Base-by-base conservation (phyloP, 2,888 invertebrate genomes). In the Nomada goodeniana region DNA sequence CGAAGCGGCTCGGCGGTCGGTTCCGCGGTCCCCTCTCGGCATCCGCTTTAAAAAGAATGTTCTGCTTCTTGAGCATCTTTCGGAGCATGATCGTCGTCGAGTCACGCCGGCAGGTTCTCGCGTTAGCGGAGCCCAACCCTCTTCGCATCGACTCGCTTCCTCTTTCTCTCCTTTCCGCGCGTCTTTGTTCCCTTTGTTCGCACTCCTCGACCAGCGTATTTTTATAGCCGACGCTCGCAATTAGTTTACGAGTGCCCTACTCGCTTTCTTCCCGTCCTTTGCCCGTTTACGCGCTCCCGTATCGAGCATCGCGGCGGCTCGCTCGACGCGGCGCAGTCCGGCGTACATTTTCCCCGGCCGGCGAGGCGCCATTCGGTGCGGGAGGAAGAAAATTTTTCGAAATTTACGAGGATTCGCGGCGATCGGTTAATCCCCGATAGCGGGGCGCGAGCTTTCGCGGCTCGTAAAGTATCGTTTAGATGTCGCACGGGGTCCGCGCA, bases 381-480 rank as follows among this genome's bases (percentile, higher is more conserved):
- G 44, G 2, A 18, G 18, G 11, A 60, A 61, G 65, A 23, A 80
- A 73, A 67, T 80, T 55, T 63, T 68, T 42, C 29, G 42, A 79
- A 79, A 76, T 79, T 76, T 64, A 76, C 77, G 79, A 79, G 57
- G 53, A 53, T 23, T 42, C 67, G 57, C 55, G 64, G 53, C 63
- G 60, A 79, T 81, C 86, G 81, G 64, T 78, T 86, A 86, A 86
- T 84, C 87, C 87, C 50, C 29, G 72, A 67, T 72, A 78, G 65
- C 42, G 47, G 26, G 47, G 18, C 15, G n/a, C 52, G 29, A 53
- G 77, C 72, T 68, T 68, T 68, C 72, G 72, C 79, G 69, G 53
- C 64, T 79, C 88, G 86, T 87, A 86, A 87, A 88, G 79, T 72
- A 81, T 76, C 80, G 76, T 76, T 82, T 78, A 61, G 85, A 68